Conservation (phyloP, 2,113 vertebrate genomes). For the Platysternon megacephalum region DNA sequence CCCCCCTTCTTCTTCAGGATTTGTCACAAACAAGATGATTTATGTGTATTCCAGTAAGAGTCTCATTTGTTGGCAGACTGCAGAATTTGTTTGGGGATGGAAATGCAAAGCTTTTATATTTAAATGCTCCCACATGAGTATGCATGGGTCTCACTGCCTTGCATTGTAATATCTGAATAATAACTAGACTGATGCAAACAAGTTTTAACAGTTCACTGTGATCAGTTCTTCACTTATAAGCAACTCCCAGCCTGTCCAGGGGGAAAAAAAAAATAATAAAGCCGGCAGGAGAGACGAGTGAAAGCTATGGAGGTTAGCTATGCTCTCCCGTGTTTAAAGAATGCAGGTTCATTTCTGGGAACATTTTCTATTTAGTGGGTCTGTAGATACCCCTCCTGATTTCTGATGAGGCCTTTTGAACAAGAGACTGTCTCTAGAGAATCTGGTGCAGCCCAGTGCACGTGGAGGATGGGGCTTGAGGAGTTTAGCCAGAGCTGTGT, state of each 20-base stretch:
- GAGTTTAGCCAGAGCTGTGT: neutral
- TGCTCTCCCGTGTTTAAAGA: slow-evolving; percentile 53
- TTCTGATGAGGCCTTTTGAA: slow-evolving; percentile 23
- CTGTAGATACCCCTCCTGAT: neutral
- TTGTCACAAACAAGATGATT: slow-evolving; percentile 79
- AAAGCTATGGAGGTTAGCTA: slow-evolving; percentile 13
- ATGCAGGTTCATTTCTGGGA: slow-evolving; percentile 63
- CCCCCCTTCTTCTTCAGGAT: slow-evolving; percentile 51
- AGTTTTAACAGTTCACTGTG: slow-evolving; percentile 62
- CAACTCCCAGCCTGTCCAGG: slow-evolving; percentile 43
- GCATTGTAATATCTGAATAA: slow-evolving; percentile 75
- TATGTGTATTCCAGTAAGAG: slow-evolving; percentile 75
- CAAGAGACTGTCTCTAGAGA: accelerated
- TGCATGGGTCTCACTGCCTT: slow-evolving; percentile 37
- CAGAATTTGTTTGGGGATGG: slow-evolving; percentile 45
- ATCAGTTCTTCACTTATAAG: slow-evolving; percentile 73
- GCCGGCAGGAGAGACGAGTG: slow-evolving; percentile 14
- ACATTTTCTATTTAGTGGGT: slow-evolving; percentile 19
- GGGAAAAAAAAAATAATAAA: neutral
- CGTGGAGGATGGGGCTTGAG: accelerated
- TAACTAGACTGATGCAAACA: slow-evolving; percentile 74
- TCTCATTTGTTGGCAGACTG: slow-evolving; percentile 71
- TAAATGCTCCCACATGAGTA: slow-evolving; percentile 6
- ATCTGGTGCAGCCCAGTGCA: neutral
- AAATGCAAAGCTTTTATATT: slow-evolving; percentile 48